Base-by-base conservation (phyloP, 2,888 invertebrate genomes). In the Drosophila crucigera region DNA sequence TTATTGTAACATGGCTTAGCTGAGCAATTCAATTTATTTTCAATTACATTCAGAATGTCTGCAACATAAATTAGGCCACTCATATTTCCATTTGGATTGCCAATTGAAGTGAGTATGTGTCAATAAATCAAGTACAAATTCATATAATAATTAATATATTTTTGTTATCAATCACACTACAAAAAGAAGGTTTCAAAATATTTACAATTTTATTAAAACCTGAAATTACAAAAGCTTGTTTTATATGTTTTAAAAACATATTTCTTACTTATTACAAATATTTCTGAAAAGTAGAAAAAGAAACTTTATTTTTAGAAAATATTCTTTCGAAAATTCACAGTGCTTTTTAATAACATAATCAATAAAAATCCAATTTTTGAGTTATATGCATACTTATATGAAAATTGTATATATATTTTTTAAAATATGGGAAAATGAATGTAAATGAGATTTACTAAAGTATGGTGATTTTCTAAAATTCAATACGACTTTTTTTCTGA, bases 61-160 rank as follows among this genome's bases (percentile, higher is more conserved):
- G 22, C 19, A 25, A 22, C 5, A 47, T 16, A 47, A 19, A 33
- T 28, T 16, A 6, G 1, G 7, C 3, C 14, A 31, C 16, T 39
- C 11, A 31, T 22, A 31, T 19, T 39, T 22, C 6, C 33, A 25
- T 5, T 43, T 30, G 22, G 7, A 3, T 22, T 37, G 37, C 10
- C 28, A 28, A 16, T 58, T 10, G 3, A 14, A 16, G 1, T 7
- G 19, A 14, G 11, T 6, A 39, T 14, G 11, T 22, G 41, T n/a
- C 33, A 63, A 47, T 63, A 28, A 33, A 35, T 58, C 14, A 47
- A 50, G 19, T 31, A n/a, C 25, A 33, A n/a, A 64, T 22, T 33
- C 5, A 14, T 5, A 35, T 35, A 0, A 16, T 16, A 41, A 22
- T 28, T 41, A 11, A 41, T 33, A 35, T 65, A 14, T 53, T 31